Percentiles rank a stretch among this genome's conserved stretches.
These are phyloP conservation scores for Drosophila subpulchrella DNA, from an alignment of 1,140 invertebrate species.

Conservation along the genomic window DNA sequence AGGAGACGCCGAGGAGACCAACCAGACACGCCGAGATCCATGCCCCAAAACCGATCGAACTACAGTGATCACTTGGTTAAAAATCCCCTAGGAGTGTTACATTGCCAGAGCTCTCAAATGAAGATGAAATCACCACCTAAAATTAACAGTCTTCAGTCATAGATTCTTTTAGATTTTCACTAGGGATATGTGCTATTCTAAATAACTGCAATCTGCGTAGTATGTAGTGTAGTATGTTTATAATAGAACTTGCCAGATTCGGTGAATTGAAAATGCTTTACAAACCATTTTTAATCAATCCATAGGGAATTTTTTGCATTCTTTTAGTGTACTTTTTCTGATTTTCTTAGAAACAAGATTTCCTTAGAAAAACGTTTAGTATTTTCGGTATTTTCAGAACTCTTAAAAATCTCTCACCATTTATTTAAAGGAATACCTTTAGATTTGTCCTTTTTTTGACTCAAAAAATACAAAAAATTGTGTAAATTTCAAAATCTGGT, in stretches of 20 bases:
- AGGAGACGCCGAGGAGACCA: slow-evolving; percentile 28
- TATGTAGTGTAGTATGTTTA: neutral
- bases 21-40: slow-evolving; percentile 46
- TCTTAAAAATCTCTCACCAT: too few species aligned
- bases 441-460: too few species aligned
- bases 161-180: neutral
- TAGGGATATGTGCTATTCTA: neutral
- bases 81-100: neutral
- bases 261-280: neutral
- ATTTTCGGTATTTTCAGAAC: too few species aligned
- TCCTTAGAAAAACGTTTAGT: too few species aligned
- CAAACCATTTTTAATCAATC: neutral
- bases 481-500: too few species aligned
- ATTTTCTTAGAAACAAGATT: neutral
- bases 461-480: too few species aligned
- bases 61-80: slow-evolving; percentile 6
- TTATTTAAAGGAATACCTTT: too few species aligned
- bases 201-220: neutral
- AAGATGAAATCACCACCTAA: slow-evolving; percentile 1
- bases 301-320: neutral
- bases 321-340: neutral
- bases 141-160: neutral
- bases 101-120: too few species aligned
- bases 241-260: neutral
- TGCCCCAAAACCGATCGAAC: slow-evolving; percentile 11